Evolutionary conservation across 2,113 vertebrate genomes (phyloP).

Genomic region (Recurvirostra avosetta): DNA sequence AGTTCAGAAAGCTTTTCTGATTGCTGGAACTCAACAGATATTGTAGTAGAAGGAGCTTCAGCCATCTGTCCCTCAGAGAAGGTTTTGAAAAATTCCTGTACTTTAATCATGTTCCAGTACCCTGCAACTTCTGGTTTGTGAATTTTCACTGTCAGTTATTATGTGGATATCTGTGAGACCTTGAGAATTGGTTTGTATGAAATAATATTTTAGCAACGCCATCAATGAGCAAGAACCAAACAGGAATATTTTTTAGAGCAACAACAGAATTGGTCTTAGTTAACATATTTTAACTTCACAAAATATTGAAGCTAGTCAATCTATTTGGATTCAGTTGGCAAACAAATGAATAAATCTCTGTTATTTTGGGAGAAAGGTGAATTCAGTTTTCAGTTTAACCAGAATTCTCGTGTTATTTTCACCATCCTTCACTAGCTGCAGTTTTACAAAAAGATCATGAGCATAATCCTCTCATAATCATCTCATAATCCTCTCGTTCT

Average conservation of each 20-base stretch:
- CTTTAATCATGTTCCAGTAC: background rate
- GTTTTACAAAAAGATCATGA: background rate
- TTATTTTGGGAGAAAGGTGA: background rate
- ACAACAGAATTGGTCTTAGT: background rate
- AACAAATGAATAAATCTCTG: background rate
- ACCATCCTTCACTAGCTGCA: background rate
- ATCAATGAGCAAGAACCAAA: background rate
- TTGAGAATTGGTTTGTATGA: background rate
- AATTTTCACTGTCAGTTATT: background rate
- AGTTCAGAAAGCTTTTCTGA: background rate
- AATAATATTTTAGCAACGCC: background rate
- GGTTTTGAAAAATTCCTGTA: background rate
- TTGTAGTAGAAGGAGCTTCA: background rate
- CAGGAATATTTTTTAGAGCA: background rate
- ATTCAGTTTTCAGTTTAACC: background rate
- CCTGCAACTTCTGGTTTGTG: background rate
- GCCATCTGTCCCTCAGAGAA: background rate
- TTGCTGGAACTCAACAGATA: background rate
- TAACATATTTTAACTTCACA: background rate
- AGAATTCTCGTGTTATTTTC: background rate
- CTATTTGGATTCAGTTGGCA: background rate
- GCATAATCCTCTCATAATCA: background rate
- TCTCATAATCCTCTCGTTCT: background rate
- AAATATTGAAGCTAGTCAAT: too few relatives aligned
- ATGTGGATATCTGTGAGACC: background rate